phyloP scores from a whole-genome alignment of 2,113 vertebrate species.

The Poeciliopsis retropinna region DNA sequence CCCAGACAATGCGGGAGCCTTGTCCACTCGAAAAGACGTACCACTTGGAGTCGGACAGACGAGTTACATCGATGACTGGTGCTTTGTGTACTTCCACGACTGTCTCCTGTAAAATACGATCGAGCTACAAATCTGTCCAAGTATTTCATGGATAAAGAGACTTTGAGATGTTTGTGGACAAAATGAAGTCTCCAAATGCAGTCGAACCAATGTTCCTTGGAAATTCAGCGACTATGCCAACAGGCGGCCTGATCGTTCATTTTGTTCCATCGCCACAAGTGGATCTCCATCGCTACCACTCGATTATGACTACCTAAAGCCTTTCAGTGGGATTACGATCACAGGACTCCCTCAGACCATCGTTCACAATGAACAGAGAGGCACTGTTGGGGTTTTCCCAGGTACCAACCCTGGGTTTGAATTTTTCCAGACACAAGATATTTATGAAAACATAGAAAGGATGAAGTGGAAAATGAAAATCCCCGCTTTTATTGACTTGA shows the following conservation, averaged over 20 bases:
- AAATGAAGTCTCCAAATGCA: constrained; percentile 35
- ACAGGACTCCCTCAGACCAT: constrained; percentile 20
- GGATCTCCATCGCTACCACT: constrained; percentile 52
- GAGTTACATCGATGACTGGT: neutral
- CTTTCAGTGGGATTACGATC: constrained; percentile 35
- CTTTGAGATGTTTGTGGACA: constrained; percentile 7
- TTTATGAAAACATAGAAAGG: constrained; percentile 30
- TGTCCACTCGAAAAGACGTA: neutral
- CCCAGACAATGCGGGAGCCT: too few species aligned
- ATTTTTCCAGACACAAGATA: constrained; percentile 26
- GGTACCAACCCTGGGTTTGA: constrained; percentile 16
- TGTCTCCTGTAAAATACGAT: constrained; percentile 4
- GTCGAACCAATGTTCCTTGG: constrained; percentile 9
- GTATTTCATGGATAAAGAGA: constrained; percentile 7
- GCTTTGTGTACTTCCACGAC: neutral
- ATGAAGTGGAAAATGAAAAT: constrained; percentile 6
- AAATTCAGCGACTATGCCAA: constrained; percentile 33
- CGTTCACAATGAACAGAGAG: constrained; percentile 42
- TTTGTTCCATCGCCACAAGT: constrained; percentile 24
- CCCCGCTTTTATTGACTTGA: constrained; percentile 33
- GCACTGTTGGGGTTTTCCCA: constrained; percentile 24
- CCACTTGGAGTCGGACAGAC: neutral
- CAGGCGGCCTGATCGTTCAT: constrained; percentile 17
- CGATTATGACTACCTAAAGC: constrained; percentile 31
- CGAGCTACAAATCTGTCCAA: constrained; percentile 35